Conservation (phyloP, 2,888 invertebrate genomes). For the Aleiodes leptofemur region DNA sequence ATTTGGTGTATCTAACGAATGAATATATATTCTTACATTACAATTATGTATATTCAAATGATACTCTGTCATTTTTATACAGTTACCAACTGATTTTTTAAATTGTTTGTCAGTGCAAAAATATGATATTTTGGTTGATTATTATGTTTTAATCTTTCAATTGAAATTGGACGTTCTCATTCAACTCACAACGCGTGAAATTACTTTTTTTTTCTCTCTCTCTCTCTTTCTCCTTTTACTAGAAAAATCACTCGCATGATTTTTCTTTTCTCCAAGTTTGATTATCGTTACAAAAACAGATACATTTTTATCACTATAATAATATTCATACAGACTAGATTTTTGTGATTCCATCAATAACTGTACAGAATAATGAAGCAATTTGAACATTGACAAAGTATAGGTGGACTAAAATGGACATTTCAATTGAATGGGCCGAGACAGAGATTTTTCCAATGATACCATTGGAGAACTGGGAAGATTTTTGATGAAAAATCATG, state of each 20-base stretch:
- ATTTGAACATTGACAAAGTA: background rate
- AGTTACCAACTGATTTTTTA: conserved; percentile 47
- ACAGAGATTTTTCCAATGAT: too few species aligned
- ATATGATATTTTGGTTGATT: conserved; percentile 70
- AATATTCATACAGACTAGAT: conserved; percentile 9
- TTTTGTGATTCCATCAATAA: background rate
- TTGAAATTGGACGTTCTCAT: conserved; percentile 57
- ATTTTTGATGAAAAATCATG: too few species aligned
- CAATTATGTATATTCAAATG: background rate
- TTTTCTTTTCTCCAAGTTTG: background rate
- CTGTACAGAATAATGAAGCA: background rate
- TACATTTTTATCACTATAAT: background rate
- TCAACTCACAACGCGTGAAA: conserved; percentile 17
- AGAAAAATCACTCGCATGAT: background rate
- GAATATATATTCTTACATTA: too few species aligned
- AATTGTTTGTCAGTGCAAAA: conserved; percentile 69
- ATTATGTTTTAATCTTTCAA: conserved; percentile 64
- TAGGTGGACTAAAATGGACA: background rate
- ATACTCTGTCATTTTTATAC: conserved; percentile 45
- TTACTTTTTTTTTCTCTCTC: background rate
- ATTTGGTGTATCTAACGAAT: too few species aligned
- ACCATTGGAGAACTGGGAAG: too few species aligned
- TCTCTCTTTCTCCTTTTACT: background rate
- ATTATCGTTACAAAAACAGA: conserved; percentile 24
- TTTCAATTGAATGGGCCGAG: too few species aligned